A percentile compares a stretch with the other conserved stretches of the same genome.
Conservation (phyloP, 1,140 invertebrate genomes). For the Heliconius eleuchia region DNA sequence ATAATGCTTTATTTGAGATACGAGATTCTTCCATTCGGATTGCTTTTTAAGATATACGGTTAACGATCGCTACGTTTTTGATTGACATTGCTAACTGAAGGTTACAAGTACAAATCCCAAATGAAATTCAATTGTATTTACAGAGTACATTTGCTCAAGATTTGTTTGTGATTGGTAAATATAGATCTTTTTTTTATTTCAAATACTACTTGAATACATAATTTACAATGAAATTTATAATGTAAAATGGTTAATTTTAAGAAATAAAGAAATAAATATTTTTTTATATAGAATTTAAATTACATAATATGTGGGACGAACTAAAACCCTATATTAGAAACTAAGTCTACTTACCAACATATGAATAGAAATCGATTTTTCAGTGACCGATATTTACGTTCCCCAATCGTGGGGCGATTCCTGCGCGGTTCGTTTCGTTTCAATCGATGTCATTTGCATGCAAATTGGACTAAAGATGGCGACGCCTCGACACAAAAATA, state of each 20-base stretch:
- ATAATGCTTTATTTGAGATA: not conserved
- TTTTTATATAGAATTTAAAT: too few relatives aligned
- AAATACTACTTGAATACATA: too few relatives aligned
- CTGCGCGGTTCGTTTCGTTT: slow-evolving; percentile 29
- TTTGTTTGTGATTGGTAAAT: too few relatives aligned
- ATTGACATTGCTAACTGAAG: slow-evolving; percentile 1
- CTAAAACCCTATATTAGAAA: not conserved
- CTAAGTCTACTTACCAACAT: slow-evolving; percentile 16
- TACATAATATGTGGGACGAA: not conserved
- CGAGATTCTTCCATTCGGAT: not conserved
- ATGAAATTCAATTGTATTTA: not conserved
- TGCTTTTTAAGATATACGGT: not conserved
- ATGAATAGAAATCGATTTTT: slow-evolving; percentile 28
- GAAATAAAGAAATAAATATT: too few relatives aligned
- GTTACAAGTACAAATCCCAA: not conserved
- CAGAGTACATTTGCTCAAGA: too few relatives aligned
- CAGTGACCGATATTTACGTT: slow-evolving; percentile 31
- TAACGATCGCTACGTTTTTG: not conserved
- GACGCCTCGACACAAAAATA: slow-evolving; percentile 24
- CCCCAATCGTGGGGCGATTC: slow-evolving; percentile 34
- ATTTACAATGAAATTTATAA: too few relatives aligned
- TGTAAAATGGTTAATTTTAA: too few relatives aligned
- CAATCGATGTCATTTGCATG: slow-evolving; percentile 39
- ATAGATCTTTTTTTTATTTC: too few relatives aligned
- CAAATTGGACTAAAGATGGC: slow-evolving; percentile 39